A percentile compares a stretch with the other conserved stretches of the same genome.
phyloP scores from a whole-genome alignment of 2,797 vertebrate genomes.

The Eutrigla gurnardus region DNA sequence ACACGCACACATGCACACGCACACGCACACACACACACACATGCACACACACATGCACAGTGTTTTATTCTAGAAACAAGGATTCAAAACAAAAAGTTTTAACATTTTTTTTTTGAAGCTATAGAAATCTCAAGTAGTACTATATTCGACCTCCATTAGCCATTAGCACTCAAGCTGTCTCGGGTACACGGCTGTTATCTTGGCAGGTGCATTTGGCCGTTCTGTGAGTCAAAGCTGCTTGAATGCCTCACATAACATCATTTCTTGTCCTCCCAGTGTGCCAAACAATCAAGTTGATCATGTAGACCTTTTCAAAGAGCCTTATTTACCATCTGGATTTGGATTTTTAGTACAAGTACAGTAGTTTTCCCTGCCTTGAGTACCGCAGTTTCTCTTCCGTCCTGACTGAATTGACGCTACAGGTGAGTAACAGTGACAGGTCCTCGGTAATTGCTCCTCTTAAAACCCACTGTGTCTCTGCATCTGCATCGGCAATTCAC shows the following conservation, averaged over 20 bases:
- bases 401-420: background rate
- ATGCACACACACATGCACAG: background rate
- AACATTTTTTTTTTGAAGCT: background rate
- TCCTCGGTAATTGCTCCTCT: too few species aligned
- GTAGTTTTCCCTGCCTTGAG: background rate
- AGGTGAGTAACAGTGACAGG: background rate
- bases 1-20: background rate
- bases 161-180: background rate
- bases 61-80: background rate
- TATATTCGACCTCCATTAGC: background rate
- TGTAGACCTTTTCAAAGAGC: background rate
- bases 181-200: background rate
- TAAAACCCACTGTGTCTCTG: too few species aligned
- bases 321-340: background rate
- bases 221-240: slow-evolving; percentile 14
- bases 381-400: background rate
- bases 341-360: background rate
- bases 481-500: too few species aligned
- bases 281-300: background rate
- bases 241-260: background rate
- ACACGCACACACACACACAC: background rate
- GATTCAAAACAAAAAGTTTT: background rate
- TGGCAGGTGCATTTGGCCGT: slow-evolving; percentile 15
- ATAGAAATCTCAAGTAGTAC: background rate
- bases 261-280: background rate